phyloP scores from a whole-genome alignment of 2,797 vertebrate species.

The Remorina albescens region DNA sequence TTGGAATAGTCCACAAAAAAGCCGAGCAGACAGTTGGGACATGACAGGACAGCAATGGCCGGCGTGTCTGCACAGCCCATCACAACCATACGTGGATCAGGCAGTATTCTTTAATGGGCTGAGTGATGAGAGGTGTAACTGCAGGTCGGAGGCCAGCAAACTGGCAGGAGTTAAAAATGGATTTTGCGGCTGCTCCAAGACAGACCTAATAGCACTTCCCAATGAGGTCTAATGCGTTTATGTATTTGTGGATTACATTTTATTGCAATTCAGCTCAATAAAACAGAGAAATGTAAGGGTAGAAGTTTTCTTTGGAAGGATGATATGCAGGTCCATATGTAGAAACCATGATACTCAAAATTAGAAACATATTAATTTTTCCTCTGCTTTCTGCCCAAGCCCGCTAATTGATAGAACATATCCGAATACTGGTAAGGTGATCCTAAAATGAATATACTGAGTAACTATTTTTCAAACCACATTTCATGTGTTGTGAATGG shows the following conservation, averaged over 20 bases:
- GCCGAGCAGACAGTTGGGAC: constrained; percentile 65
- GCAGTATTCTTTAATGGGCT: constrained; percentile 66
- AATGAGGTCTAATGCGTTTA: constrained; percentile 82
- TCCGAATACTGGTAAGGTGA: constrained; percentile 77
- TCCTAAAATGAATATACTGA: constrained; percentile 67
- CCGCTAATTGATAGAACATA: constrained; percentile 83
- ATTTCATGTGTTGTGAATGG: constrained; percentile 31
- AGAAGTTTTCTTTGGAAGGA: constrained; percentile 84
- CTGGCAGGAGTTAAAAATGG: constrained; percentile 79
- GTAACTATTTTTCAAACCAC: constrained; percentile 54
- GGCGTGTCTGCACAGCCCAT: constrained; percentile 55
- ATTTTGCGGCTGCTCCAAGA: constrained; percentile 77
- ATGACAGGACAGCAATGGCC: constrained; percentile 42
- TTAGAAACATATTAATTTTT: constrained; percentile 83
- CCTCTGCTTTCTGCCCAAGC: constrained; percentile 74
- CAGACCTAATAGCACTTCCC: constrained; percentile 78
- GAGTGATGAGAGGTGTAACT: constrained; percentile 81
- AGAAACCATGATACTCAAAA: constrained; percentile 79
- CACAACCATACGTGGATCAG: constrained; percentile 49
- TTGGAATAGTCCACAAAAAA: constrained; percentile 68
- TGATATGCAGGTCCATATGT: constrained; percentile 70
- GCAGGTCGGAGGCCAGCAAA: constrained; percentile 67
- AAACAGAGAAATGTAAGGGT: constrained; percentile 81
- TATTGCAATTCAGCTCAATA: constrained; percentile 82
- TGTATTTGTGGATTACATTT: constrained; percentile 83